These are phyloP conservation scores for Cossypha caffra DNA, from an alignment of 2,797 vertebrate species.

Conservation along the genomic window DNA sequence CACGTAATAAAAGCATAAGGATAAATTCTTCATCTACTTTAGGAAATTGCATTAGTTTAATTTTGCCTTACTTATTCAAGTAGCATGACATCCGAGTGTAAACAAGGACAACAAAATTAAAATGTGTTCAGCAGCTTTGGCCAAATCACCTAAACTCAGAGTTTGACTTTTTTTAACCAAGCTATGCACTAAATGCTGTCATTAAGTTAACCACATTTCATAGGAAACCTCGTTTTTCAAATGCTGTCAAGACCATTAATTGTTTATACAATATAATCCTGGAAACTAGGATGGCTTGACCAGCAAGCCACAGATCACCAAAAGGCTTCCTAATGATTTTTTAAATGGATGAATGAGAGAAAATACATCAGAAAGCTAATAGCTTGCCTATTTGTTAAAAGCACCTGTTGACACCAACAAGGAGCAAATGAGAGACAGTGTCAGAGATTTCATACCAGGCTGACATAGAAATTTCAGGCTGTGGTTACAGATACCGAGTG, in stretches of 20 bases:
- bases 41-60: neutral
- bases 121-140: neutral
- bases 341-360: neutral
- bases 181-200: neutral
- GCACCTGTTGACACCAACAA: neutral
- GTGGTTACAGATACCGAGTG: neutral
- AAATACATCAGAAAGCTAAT: neutral
- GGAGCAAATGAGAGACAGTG: neutral
- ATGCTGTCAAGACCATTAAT: neutral
- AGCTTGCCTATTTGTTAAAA: neutral
- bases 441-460: neutral
- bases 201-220: neutral
- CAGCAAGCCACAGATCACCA: neutral
- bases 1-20: neutral
- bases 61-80: neutral
- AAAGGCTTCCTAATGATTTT: neutral
- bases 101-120: neutral
- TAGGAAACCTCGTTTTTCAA: neutral
- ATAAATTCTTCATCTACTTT: neutral
- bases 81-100: neutral
- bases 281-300: neutral
- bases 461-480: neutral
- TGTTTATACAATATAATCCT: neutral
- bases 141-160: neutral
- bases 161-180: neutral